These are phyloP conservation scores for Cheilosia pagana DNA, from an alignment of 2,888 invertebrate genomes.

Conservation along the genomic window DNA sequence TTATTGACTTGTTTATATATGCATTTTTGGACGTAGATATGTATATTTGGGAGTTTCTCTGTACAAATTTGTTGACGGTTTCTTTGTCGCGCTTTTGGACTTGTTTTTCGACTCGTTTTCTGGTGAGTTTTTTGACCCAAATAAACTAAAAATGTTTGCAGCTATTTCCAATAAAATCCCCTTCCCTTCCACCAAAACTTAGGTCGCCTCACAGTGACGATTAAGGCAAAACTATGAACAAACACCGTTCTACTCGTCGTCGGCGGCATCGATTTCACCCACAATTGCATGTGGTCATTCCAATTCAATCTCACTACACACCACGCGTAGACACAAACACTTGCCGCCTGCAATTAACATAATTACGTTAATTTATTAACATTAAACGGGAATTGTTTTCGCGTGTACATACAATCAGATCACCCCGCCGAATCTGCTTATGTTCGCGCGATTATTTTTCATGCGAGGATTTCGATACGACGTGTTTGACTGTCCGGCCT, in stretches of 20 bases:
- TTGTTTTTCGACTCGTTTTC: too few species aligned
- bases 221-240: conserved; percentile 46
- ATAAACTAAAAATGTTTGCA: too few species aligned
- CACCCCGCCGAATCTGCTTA: conserved; percentile 42
- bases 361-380: conserved; percentile 74
- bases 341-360: conserved; percentile 66
- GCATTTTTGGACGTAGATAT: too few species aligned
- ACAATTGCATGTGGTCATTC: conserved; percentile 49
- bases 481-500: conserved; percentile 40
- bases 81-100: too few species aligned
- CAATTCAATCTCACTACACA: conserved; percentile 43
- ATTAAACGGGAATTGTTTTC: conserved; percentile 67
- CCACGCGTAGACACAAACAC: conserved; percentile 19
- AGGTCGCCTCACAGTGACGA: conserved; percentile 45
- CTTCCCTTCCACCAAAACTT: conserved; percentile 4
- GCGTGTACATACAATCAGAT: conserved; percentile 55
- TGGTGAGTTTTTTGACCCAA: too few species aligned
- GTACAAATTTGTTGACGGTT: too few species aligned
- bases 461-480: conserved; percentile 43
- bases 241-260: conserved; percentile 26
- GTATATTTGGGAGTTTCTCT: too few species aligned
- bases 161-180: too few species aligned
- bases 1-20: too few species aligned
- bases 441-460: conserved; percentile 48
- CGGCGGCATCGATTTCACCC: conserved; percentile 11